Base-by-base conservation (phyloP, 2,797 vertebrate species). In the Neosalanx taihuensis region DNA sequence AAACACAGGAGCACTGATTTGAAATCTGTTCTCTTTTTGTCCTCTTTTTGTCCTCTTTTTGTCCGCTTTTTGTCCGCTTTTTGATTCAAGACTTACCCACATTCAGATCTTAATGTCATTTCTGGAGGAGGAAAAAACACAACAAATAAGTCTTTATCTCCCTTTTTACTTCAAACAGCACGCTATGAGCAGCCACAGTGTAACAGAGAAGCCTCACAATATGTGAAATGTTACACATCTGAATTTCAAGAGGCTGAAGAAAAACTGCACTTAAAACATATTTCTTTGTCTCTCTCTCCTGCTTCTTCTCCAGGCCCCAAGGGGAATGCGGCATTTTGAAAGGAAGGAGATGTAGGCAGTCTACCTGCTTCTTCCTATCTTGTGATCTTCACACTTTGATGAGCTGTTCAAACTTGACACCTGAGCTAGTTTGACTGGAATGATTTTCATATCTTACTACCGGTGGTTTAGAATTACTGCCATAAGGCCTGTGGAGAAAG, bases 331-430 rank as follows among this genome's bases (percentile, higher is more conserved):
- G 46, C 65, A n/a, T 67, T 31, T 53, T 30, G 46, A 67, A 53
- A 53, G 65, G 59, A 49, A 15, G 35, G 37, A 51, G 56, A 70
- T 10, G 59, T 53, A 62, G 69, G 37, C 59, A 15, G 62, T 20
- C 26, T 72, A 65, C 23, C 49, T 26, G 60, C 70, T 35, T 49
- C 46, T 67, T 49, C 23, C 23, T 53, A 9, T 67, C 51, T 41
- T 41, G 29, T 70, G 69, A 70, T 61, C 41, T 72, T 65, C 4
- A 57, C 20, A 65, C 62, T 72, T 62, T 63, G 66, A 64, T 57
- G 67, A 41, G 37, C 35, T 53, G 49, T 49, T 23, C 13, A 69
- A 63, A 71, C 60, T 17, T 71, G 60, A 49, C 60, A 63, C 26
- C 46, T 51, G 3, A 33, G 41, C 53, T 64, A 15, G 73, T 66